Conservation (phyloP, 2,888 invertebrate genomes). For the Leptopilina syphax region DNA sequence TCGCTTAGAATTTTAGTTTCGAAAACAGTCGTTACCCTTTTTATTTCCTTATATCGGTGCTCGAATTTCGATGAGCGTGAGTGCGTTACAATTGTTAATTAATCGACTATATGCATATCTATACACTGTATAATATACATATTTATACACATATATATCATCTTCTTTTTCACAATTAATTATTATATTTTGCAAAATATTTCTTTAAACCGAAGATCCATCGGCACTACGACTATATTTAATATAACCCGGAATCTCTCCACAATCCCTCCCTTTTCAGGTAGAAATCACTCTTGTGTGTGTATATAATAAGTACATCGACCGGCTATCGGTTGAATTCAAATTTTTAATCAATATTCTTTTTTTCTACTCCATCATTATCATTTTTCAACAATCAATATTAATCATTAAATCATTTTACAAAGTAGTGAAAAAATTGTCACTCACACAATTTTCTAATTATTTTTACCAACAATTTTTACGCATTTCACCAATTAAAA, state of each 20-base stretch:
- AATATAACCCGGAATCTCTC: constrained; percentile 69
- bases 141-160: constrained; percentile 59
- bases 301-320: constrained; percentile 69
- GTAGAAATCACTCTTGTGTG: constrained; percentile 61
- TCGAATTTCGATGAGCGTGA: constrained; percentile 58
- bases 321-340: constrained; percentile 55
- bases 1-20: constrained; percentile 28
- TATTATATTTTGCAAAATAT: constrained; percentile 68
- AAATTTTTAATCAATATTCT: background rate
- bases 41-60: constrained; percentile 51
- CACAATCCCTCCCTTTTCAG: constrained; percentile 60
- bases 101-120: constrained; percentile 51
- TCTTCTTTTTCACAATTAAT: constrained; percentile 60
- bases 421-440: background rate
- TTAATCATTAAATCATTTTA: no score
- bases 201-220: constrained; percentile 63
- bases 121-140: constrained; percentile 57
- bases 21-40: constrained; percentile 55
- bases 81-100: constrained; percentile 53
- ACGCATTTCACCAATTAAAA: no score
- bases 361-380: no score
- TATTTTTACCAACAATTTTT: background rate
- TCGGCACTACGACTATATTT: constrained; percentile 67
- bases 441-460: background rate
- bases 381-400: no score